Conservation (phyloP, 1,140 invertebrate species). For the Brachionus paranguensis region DNA sequence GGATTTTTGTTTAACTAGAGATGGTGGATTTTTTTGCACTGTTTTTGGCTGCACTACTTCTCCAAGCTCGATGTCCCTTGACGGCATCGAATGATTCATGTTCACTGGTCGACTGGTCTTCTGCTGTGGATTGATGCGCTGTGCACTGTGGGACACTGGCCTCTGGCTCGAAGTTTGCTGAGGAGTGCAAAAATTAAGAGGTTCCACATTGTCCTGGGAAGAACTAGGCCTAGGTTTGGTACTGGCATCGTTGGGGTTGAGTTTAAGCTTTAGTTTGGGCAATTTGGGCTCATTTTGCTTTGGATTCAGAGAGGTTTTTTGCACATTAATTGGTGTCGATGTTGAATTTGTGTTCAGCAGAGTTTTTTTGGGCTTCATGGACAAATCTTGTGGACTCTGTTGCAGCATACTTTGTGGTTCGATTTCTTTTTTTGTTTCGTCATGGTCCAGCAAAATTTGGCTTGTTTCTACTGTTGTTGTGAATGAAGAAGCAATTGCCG, state of each 20-base stretch:
- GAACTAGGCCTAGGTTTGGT: background rate
- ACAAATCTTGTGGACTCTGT: background rate
- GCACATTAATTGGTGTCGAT: background rate
- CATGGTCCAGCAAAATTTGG: background rate
- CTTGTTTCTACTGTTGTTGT: background rate
- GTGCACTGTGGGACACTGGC: background rate
- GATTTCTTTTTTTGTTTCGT: background rate
- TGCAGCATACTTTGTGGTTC: background rate
- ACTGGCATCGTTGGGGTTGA: background rate
- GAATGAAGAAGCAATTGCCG: background rate
- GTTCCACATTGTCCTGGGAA: background rate
- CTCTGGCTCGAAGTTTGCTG: background rate
- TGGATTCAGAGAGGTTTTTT: background rate
- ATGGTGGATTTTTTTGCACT: background rate
- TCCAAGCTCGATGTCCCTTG: background rate
- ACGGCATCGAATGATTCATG: background rate
- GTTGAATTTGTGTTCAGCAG: background rate
- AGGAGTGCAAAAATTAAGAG: background rate
- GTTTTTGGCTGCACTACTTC: background rate
- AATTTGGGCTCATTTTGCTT: background rate
- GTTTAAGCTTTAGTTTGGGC: constrained; percentile 31
- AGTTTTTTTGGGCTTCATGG: background rate
- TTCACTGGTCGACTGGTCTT: background rate
- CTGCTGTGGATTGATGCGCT: background rate
- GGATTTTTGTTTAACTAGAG: background rate